Conservation (phyloP, 2,888 invertebrate species). For the Drosophila barbarae region DNA sequence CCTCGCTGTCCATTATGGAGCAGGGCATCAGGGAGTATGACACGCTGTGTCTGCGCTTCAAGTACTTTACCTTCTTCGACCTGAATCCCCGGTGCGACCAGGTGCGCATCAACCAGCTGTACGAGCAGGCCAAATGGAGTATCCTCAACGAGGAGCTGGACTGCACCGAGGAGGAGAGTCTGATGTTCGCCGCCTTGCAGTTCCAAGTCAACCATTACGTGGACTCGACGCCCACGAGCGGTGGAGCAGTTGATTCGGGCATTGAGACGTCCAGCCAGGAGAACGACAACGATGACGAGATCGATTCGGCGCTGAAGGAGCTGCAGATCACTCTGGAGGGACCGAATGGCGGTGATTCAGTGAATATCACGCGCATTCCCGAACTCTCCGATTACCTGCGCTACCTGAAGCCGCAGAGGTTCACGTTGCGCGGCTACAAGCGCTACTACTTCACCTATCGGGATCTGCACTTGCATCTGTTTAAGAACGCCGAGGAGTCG, state of each 20-base stretch:
- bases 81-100: slow-evolving; percentile 97
- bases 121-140: slow-evolving; percentile 99
- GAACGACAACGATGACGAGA: slow-evolving; percentile 93
- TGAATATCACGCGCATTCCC: slow-evolving; percentile 96
- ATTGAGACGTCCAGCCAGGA: slow-evolving; percentile 67
- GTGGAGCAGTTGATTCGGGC: slow-evolving; percentile 54
- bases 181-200: slow-evolving; percentile 97
- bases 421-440: slow-evolving; percentile 97
- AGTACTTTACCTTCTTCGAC: slow-evolving; percentile 98
- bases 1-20: slow-evolving; percentile 98
- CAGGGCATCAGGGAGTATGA: slow-evolving; percentile 97
- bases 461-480: slow-evolving; percentile 92
- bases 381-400: slow-evolving; percentile 95
- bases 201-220: slow-evolving; percentile 93
- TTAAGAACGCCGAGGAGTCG: slow-evolving; percentile 89
- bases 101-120: slow-evolving; percentile 97
- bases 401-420: slow-evolving; percentile 96
- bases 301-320: slow-evolving; percentile 95
- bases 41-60: slow-evolving; percentile 94
- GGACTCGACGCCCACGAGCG: slow-evolving; percentile 69
- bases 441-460: slow-evolving; percentile 98
- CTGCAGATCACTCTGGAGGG: slow-evolving; percentile 96
- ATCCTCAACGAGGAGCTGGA: slow-evolving; percentile 98
- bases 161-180: slow-evolving; percentile 99
- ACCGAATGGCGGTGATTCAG: slow-evolving; percentile 82